phyloP scores from a whole-genome alignment of 2,797 vertebrate species.

The Phataginus tetradactyla region DNA sequence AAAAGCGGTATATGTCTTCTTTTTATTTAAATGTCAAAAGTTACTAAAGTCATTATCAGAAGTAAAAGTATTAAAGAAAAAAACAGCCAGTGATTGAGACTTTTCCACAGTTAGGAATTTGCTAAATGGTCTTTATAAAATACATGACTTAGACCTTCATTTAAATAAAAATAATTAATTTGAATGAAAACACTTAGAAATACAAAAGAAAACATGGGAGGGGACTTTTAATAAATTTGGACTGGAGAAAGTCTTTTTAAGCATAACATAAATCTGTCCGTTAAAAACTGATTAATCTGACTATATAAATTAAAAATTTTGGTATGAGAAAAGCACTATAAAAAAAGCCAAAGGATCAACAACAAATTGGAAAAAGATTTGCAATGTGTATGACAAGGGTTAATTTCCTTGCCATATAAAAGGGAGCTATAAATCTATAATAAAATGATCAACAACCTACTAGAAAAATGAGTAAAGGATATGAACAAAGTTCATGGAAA shows the following conservation, averaged over 20 bases:
- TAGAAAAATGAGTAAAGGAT: constrained; percentile 19
- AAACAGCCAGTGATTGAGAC: not conserved
- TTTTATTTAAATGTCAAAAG: constrained; percentile 56
- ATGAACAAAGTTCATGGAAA: constrained; percentile 34
- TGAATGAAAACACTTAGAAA: constrained; percentile 7
- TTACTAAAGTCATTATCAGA: constrained; percentile 38
- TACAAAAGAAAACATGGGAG: not conserved
- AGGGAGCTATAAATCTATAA: not conserved
- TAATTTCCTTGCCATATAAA: constrained; percentile 17
- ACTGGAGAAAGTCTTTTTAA: not conserved
- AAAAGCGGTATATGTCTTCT: constrained; percentile 55
- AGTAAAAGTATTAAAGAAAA: constrained; percentile 57
- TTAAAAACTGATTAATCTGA: not conserved
- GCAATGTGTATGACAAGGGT: not conserved
- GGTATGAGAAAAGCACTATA: not conserved
- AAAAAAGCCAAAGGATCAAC: constrained; percentile 28
- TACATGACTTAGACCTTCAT: not conserved
- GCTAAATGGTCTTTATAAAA: constrained; percentile 34
- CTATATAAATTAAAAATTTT: not conserved
- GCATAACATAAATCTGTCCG: constrained; percentile 6
- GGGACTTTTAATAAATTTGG: not conserved
- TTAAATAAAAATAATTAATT: constrained; percentile 13
- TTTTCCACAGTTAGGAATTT: constrained; percentile 32
- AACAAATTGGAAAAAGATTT: not conserved
- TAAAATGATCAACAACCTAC: constrained; percentile 29